Evolutionary conservation across 1,140 invertebrate genomes (phyloP).

Genomic region (Trichomalopsis sarcophagae): DNA sequence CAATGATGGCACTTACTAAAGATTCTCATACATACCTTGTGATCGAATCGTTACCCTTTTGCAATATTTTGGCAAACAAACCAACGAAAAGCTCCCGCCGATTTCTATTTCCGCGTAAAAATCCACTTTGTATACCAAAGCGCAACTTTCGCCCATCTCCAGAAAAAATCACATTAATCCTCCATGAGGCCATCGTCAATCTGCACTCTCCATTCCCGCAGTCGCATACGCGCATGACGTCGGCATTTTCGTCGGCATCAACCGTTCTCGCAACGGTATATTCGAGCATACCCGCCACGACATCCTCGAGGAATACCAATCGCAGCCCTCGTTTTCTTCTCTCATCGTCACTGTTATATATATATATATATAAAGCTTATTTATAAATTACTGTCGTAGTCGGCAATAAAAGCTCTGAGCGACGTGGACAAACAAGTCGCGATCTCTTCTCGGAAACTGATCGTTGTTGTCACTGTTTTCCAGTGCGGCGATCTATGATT

Average conservation of each 20-base stretch:
- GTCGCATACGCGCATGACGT: not conserved
- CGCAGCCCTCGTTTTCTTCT: not conserved
- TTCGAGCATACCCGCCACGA: not conserved
- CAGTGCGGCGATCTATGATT: not conserved
- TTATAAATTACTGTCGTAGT: not conserved
- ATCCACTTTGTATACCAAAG: no score
- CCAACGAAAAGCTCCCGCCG: no score
- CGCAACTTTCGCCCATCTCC: no score
- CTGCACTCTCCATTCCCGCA: not conserved
- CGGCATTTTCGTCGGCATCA: no score
- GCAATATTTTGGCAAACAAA: no score
- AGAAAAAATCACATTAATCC: no score
- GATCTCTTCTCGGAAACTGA: constrained; percentile 23
- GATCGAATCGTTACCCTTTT: no score
- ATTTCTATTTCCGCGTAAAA: no score
- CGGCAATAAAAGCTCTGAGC: not conserved
- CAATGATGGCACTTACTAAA: no score
- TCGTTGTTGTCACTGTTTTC: not conserved
- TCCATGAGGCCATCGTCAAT: no score
- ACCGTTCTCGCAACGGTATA: not conserved
- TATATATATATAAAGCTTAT: no score
- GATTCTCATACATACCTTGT: no score
- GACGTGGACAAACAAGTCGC: not conserved
- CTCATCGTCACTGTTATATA: not conserved
- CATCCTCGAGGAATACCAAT: not conserved